Percentiles rank a stretch among this genome's conserved stretches.
These are phyloP conservation scores for Magallana gigas DNA, from an alignment of 1,140 invertebrate species.

Conservation along the genomic window DNA sequence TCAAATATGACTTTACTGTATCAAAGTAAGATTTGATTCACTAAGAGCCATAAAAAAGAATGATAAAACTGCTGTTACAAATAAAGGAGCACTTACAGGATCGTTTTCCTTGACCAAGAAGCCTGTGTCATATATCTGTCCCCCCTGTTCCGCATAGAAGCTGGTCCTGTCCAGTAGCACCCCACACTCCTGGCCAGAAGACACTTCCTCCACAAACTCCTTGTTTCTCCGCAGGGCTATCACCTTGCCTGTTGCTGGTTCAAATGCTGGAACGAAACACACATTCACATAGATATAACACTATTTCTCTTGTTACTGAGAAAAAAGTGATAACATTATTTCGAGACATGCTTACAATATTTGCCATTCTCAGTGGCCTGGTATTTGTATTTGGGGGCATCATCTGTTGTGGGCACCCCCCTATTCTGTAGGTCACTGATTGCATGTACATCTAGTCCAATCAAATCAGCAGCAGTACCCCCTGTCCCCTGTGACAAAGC, in stretches of 20 bases:
- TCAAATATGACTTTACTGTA: too few species aligned
- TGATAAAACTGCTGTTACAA: too few species aligned
- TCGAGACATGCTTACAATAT: constrained; percentile 72
- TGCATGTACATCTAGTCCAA: constrained; percentile 95
- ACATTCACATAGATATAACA: background rate
- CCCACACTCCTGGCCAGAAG: constrained; percentile 93
- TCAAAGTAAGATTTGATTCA: too few species aligned
- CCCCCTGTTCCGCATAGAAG: constrained; percentile 98
- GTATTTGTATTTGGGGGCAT: constrained; percentile 96
- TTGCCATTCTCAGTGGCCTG: constrained; percentile 70
- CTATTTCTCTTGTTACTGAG: background rate
- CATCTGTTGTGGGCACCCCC: constrained; percentile 91
- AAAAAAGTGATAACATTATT: background rate
- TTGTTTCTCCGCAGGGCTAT: constrained; percentile 86
- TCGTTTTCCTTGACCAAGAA: constrained; percentile 93
- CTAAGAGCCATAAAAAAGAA: too few species aligned
- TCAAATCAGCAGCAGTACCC: constrained; percentile 87
- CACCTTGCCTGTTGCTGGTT: constrained; percentile 80
- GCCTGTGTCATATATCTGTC: constrained; percentile 98
- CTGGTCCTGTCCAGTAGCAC: constrained; percentile 93
- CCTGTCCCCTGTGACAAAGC: constrained; percentile 91
- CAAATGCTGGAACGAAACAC: constrained; percentile 78
- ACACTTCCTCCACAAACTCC: constrained; percentile 91
- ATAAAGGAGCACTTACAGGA: constrained; percentile 81
- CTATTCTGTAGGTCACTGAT: constrained; percentile 91